A percentile compares a stretch with the other conserved stretches of the same genome.
Evolutionary conservation across 1,140 invertebrate species (phyloP).

Genomic region (Acyrthosiphon pisum): DNA sequence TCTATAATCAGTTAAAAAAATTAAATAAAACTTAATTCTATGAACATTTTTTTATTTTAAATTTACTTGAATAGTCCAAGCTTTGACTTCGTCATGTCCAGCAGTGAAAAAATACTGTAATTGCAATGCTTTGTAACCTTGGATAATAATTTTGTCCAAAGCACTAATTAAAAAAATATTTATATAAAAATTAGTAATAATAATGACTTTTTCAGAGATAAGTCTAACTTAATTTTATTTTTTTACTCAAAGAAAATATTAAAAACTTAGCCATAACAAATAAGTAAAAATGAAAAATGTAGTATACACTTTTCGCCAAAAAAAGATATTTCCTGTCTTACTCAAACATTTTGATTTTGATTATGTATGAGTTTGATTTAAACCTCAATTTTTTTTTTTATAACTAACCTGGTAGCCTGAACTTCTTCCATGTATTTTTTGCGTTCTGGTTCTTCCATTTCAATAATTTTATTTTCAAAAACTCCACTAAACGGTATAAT

Average conservation of each 20-base stretch:
- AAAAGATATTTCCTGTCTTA: neutral
- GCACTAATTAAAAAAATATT: constrained; percentile 68
- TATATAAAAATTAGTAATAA: neutral
- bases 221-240: neutral
- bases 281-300: neutral
- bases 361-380: neutral
- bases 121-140: constrained; percentile 95
- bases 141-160: constrained; percentile 96
- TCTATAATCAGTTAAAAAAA: constrained; percentile 68
- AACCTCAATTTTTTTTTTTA: neutral
- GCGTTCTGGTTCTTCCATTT: constrained; percentile 83
- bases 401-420: constrained; percentile 76
- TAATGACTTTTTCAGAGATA: neutral
- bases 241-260: too few relatives aligned
- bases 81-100: constrained; percentile 97
- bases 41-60: neutral
- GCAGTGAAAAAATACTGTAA: constrained; percentile 97
- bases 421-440: constrained; percentile 81
- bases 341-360: neutral
- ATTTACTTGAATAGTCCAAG: constrained; percentile 96
- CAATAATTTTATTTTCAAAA: constrained; percentile 86
- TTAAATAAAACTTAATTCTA: constrained; percentile 4
- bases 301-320: too few relatives aligned
- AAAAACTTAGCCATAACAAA: neutral
- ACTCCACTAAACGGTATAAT: constrained; percentile 95